Evolutionary conservation across 2,888 invertebrate genomes (phyloP).

Genomic region (Deilephila elpenor): DNA sequence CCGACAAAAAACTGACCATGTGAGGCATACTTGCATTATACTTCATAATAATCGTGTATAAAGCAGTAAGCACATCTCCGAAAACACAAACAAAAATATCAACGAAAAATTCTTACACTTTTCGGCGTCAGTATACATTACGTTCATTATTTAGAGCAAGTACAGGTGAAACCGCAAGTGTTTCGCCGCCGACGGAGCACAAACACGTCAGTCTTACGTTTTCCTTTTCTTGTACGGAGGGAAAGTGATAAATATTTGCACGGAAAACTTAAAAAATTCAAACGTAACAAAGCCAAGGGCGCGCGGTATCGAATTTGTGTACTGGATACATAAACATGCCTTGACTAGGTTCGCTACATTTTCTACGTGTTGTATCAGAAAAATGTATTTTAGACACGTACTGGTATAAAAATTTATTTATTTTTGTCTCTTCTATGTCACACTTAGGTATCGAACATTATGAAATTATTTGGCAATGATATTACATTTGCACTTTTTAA

Average conservation of each 20-base stretch:
- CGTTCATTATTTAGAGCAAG: slow-evolving; percentile 5
- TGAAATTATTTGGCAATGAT: too few relatives aligned
- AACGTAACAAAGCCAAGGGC: slow-evolving; percentile 27
- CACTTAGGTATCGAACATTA: too few relatives aligned
- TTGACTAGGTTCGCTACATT: background rate
- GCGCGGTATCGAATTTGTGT: background rate
- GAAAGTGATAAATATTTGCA: slow-evolving; percentile 44
- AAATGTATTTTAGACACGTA: too few relatives aligned
- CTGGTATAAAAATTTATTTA: too few relatives aligned
- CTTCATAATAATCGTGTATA: background rate
- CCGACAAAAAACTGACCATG: too few relatives aligned
- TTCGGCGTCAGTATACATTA: slow-evolving; percentile 9
- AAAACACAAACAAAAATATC: too few relatives aligned
- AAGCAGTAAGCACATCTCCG: background rate
- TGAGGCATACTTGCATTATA: too few relatives aligned
- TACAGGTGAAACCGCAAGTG: slow-evolving; percentile 30
- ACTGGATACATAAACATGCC: background rate
- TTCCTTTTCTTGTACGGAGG: slow-evolving; percentile 30
- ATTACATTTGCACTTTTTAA: too few relatives aligned
- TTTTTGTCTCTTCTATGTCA: too few relatives aligned
- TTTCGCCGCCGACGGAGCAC: slow-evolving; percentile 27
- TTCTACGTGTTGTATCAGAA: background rate
- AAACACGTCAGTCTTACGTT: slow-evolving; percentile 29
- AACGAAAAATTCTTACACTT: slow-evolving; percentile 13
- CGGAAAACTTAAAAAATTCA: slow-evolving; percentile 49